A percentile compares a stretch with the other conserved stretches of the same genome.
These are phyloP conservation scores for Diadema setosum DNA, from an alignment of 35 echinoderm and acorn worm species.

Conservation along the genomic window DNA sequence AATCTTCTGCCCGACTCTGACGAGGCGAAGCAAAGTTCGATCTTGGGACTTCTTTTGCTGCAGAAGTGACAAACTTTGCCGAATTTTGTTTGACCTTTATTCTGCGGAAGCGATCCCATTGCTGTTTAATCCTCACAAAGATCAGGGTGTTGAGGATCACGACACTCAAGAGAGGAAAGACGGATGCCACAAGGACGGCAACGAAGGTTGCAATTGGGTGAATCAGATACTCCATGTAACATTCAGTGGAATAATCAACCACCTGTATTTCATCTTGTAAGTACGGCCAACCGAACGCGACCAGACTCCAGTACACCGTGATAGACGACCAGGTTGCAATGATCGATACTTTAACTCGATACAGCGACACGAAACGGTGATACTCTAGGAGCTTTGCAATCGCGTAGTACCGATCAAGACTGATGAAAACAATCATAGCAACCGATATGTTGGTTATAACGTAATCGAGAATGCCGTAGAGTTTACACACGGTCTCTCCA, in stretches of 20 bases:
- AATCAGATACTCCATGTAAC: background rate
- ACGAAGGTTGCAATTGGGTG: background rate
- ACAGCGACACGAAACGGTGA: background rate
- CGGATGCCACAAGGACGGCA: background rate
- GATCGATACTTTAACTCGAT: background rate
- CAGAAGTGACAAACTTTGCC: background rate
- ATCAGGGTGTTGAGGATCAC: background rate
- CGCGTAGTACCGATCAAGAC: conserved; percentile 43
- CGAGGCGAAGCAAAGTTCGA: background rate
- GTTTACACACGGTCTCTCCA: too few species aligned
- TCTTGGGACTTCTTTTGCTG: background rate
- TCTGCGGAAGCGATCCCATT: background rate
- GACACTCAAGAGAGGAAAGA: background rate
- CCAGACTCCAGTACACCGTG: background rate
- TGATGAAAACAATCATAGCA: conserved; percentile 34
- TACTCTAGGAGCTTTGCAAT: conserved; percentile 31
- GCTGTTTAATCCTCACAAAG: background rate
- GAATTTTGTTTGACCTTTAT: background rate
- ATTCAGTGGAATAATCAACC: background rate
- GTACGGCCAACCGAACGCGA: background rate
- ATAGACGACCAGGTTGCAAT: background rate
- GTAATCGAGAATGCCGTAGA: too few species aligned
- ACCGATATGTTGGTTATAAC: background rate
- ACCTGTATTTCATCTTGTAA: background rate
- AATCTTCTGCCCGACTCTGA: too few species aligned